Evolutionary conservation across 2,113 vertebrate genomes (phyloP), one percentile per base, ranked within the genome.

Genomic region (Brachypodius melanocephalos): DNA sequence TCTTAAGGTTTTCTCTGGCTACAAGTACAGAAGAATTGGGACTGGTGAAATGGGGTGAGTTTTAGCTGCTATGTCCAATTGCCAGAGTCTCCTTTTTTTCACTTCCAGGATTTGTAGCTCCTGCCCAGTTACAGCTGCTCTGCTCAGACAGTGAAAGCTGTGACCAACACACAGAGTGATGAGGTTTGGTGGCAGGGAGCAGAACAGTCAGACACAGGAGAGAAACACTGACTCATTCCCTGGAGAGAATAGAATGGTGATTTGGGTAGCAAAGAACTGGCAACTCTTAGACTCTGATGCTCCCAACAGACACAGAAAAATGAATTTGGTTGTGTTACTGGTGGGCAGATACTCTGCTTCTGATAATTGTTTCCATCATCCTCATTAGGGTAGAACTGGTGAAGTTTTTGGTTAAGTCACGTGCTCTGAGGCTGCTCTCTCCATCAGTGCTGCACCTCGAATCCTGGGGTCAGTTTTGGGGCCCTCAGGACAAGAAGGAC

Each of bases 1-100:
- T 93, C 96, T 95, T 96, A 86, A 85, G 90, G 91, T 87, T 94
- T 86, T 84, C 57, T 78, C 83, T 71, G 36, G 31, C 61, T 89
- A 14, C 15, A 67, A 90, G 63, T 31, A 34, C 51, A 45, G 72
- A 28, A 59, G 78, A 45, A 69, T 15, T 26, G 38, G 82, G 48
- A 42, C 43, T 63, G 67, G 38, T 58, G 93, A 89, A 79, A 80
- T 2, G 7, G 67, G 31, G 14, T 24, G 34, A 59, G 12, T 58
- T 89, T 73, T 61, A 57, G 58, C 38, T 51, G n/a, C 9, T 29
- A 21, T 10, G 71, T n/a, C n/a, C 28, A 17, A 9, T 25, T 61
- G 48, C 58, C 66, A 45, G 2, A 3, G 19, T n/a, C 34, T 54
- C 67, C 32, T 48, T 74, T 72, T 69, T 51, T 51, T 46, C 15